Percentiles rank a stretch among this genome's conserved stretches.
These are phyloP conservation scores for Sacculina carcini DNA, from an alignment of 2,888 invertebrate genomes.

Conservation along the genomic window DNA sequence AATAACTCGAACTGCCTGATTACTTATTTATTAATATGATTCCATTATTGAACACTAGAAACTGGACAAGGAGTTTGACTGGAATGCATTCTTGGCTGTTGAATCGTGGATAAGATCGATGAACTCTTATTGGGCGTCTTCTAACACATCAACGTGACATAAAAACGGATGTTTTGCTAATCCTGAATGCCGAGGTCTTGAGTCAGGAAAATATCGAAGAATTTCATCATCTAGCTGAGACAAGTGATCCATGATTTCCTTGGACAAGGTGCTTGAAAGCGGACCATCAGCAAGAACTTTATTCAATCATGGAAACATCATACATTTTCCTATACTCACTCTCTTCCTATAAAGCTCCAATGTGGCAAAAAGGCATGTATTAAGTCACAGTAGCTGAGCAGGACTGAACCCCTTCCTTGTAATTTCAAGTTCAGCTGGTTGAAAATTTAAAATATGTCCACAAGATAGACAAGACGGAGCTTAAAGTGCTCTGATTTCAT, in stretches of 20 bases:
- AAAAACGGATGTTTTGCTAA: slow-evolving; percentile 2
- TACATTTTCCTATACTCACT: neutral
- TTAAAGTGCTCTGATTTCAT: slow-evolving; percentile 3
- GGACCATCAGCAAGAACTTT: neutral
- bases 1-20: too few relatives aligned
- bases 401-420: neutral
- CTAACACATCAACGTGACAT: neutral
- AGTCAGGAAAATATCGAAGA: slow-evolving; percentile 1
- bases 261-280: slow-evolving; percentile 5
- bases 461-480: neutral
- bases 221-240: slow-evolving; percentile 3
- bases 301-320: slow-evolving; percentile 1
- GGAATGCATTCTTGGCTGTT: neutral
- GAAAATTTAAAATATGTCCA: too few relatives aligned
- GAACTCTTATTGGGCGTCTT: slow-evolving; percentile 2
- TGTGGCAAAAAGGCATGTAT: neutral
- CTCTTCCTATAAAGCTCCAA: slow-evolving; percentile 4
- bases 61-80: neutral
- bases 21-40: neutral
- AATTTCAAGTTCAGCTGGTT: neutral
- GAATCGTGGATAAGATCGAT: slow-evolving; percentile 1
- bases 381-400: neutral
- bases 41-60: slow-evolving; percentile 1
- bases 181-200: neutral
- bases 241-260: slow-evolving; percentile 3